Evolutionary conservation across 2,113 vertebrate genomes (phyloP).

Genomic region (Colius striatus): DNA sequence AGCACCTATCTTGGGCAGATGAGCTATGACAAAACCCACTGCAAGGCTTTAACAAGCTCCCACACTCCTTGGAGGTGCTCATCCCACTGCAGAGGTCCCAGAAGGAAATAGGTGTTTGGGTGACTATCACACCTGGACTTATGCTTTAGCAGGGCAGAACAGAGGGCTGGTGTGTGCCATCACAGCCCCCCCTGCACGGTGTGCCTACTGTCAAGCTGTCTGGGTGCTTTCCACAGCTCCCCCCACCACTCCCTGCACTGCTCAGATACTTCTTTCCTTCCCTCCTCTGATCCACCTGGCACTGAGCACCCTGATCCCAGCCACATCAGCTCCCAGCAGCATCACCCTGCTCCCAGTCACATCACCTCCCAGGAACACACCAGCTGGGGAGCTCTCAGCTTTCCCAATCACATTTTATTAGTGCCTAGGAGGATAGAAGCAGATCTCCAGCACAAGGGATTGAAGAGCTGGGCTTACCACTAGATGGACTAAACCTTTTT

Average conservation of each 20-base stretch:
- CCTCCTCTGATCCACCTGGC: neutral
- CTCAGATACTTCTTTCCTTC: neutral
- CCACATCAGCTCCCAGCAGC: neutral
- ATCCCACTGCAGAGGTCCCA: neutral
- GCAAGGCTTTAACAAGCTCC: neutral
- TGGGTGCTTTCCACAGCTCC: neutral
- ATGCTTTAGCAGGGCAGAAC: neutral
- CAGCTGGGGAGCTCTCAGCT: neutral
- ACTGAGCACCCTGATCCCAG: fast-evolving
- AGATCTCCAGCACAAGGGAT: neutral
- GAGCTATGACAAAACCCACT: neutral
- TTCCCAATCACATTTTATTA: neutral
- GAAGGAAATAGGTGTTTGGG: neutral
- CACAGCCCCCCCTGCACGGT: neutral
- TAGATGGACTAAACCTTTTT: neutral
- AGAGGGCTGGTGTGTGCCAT: fast-evolving
- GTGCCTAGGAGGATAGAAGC: neutral
- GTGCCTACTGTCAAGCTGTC: neutral
- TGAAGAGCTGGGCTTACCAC: neutral
- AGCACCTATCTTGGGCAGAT: fast-evolving
- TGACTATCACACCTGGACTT: neutral
- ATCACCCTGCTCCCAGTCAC: fast-evolving
- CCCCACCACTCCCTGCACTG: too few species aligned
- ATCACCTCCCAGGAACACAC: neutral
- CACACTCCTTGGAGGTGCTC: neutral